Percentiles rank a stretch among this genome's conserved stretches.
Conservation (phyloP, 2,113 vertebrate species). For the Paracanthobrama guichenoti region DNA sequence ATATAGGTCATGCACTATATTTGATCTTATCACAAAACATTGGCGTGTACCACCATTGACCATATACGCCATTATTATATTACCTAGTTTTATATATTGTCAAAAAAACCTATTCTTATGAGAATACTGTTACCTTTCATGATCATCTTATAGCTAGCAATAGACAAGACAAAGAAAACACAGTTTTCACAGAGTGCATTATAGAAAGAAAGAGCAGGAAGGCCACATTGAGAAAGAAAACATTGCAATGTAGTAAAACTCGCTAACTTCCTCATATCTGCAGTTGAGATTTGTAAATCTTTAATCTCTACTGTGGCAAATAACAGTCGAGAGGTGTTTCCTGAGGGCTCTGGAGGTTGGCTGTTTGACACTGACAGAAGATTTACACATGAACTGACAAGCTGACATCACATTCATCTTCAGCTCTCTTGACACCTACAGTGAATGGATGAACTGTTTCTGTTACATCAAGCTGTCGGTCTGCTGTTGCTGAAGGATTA, state of each 20-base stretch:
- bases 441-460: not conserved
- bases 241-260: not conserved
- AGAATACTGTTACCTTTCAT: not conserved
- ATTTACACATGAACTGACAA: not conserved
- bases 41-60: not conserved
- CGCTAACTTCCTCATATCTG: not conserved
- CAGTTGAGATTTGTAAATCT: slow-evolving; percentile 21
- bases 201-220: slow-evolving; percentile 7
- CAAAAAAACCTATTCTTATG: not conserved
- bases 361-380: slow-evolving; percentile 5
- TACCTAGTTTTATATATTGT: not conserved
- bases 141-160: not conserved
- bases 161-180: not conserved
- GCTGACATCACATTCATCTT: not conserved
- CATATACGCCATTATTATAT: not conserved
- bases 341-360: slow-evolving; percentile 19
- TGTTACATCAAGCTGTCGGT: not conserved
- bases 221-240: not conserved
- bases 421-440: not conserved
- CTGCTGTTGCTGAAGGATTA: not conserved
- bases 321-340: slow-evolving; percentile 22
- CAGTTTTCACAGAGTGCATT: no score
- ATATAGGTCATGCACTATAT: no score
- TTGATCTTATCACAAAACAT: not conserved
- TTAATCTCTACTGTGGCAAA: slow-evolving; percentile 24